These are phyloP conservation scores for Drosophila peninsularis DNA, from an alignment of 2,888 invertebrate genomes.

Conservation along the genomic window DNA sequence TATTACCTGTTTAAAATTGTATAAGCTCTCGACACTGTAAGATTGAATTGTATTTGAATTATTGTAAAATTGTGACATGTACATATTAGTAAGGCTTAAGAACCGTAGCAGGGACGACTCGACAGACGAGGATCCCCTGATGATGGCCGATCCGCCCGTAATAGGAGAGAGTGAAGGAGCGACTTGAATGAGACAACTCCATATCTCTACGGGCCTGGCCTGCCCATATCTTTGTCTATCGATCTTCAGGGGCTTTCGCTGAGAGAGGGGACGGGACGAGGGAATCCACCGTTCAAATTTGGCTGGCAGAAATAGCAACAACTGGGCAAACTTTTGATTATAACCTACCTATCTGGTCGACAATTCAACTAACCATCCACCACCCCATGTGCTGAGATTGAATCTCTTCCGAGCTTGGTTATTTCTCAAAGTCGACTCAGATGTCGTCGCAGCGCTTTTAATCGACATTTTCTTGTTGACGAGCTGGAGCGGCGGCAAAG, in stretches of 20 bases:
- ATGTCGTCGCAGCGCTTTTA: conserved; percentile 30
- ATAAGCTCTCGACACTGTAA: conserved; percentile 28
- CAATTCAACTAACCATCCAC: conserved; percentile 10
- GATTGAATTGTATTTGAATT: conserved; percentile 46
- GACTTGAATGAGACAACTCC: conserved; percentile 34
- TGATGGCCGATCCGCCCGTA: conserved; percentile 32
- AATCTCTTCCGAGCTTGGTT: conserved; percentile 12
- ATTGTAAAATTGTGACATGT: conserved; percentile 61
- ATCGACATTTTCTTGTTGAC: conserved; percentile 15
- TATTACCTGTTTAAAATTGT: conserved; percentile 17
- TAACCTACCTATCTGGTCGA: conserved; percentile 11
- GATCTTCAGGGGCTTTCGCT: conserved; percentile 37
- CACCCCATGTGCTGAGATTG: conserved; percentile 20
- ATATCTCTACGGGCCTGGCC: conserved; percentile 27
- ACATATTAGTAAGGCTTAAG: conserved; percentile 39
- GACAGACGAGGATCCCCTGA: conserved; percentile 28
- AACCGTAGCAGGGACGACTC: conserved; percentile 11
- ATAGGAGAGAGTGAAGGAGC: conserved; percentile 16
- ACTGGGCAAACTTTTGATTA: conserved; percentile 15
- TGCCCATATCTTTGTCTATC: conserved; percentile 23
- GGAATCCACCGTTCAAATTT: conserved; percentile 29
- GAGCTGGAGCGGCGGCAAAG: conserved; percentile 12
- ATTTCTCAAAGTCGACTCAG: conserved; percentile 24
- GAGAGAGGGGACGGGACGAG: conserved; percentile 10
- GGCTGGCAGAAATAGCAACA: conserved; percentile 32